Percentiles rank a stretch among this genome's conserved stretches.
phyloP scores from a whole-genome alignment of 2,888 invertebrate species.

The Antitype chi region DNA sequence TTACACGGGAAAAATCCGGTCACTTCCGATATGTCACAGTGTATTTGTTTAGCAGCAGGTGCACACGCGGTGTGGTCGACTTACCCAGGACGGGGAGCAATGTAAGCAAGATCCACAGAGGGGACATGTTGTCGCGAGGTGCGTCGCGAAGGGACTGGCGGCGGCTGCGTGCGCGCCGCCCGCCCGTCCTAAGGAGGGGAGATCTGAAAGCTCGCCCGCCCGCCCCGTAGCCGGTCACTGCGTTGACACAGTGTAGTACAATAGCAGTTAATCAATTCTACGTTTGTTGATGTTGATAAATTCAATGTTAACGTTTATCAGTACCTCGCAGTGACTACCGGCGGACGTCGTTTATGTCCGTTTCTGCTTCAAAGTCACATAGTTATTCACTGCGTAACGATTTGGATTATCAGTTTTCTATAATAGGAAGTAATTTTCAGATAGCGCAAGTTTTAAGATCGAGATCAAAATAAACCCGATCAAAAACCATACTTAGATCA shows the following conservation, averaged over 20 bases:
- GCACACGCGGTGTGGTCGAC: constrained; percentile 71
- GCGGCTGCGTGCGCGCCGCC: constrained; percentile 76
- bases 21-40: constrained; percentile 75
- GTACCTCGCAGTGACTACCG: not conserved
- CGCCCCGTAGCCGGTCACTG: constrained; percentile 72
- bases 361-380: not conserved
- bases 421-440: not conserved
- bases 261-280: constrained; percentile 50
- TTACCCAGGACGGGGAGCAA: constrained; percentile 89
- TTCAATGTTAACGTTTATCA: constrained; percentile 16
- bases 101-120: constrained; percentile 87
- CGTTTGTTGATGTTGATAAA: constrained; percentile 24
- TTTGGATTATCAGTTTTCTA: not conserved
- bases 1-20: constrained; percentile 60
- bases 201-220: constrained; percentile 85
- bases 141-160: constrained; percentile 86
- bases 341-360: not conserved
- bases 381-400: not conserved
- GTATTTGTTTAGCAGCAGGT: constrained; percentile 58
- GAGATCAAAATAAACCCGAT: not conserved
- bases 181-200: constrained; percentile 75
- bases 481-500: too few relatives aligned
- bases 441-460: not conserved
- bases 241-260: constrained; percentile 50
- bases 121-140: constrained; percentile 88